Evolutionary conservation across 2,113 vertebrate species (phyloP).

Genomic region (Ailuropoda melanoleuca): DNA sequence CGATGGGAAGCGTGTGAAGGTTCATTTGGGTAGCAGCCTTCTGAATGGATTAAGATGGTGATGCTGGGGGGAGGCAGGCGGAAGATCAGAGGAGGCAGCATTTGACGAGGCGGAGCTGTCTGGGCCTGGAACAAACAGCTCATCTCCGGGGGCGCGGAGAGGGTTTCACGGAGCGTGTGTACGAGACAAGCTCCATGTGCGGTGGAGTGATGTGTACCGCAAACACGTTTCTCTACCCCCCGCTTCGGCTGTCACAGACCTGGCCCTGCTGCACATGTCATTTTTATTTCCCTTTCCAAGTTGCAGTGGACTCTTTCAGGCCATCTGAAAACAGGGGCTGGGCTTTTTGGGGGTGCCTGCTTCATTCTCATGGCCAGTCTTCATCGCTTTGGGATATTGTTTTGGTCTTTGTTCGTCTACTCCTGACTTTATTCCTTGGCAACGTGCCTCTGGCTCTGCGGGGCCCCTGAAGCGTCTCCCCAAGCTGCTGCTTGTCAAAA

Average conservation of each 20-base stretch:
- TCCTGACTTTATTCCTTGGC: conserved; percentile 47
- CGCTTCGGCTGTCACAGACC: background rate
- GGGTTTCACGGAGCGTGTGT: background rate
- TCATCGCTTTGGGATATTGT: background rate
- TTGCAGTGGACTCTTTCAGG: background rate
- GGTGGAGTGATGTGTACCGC: conserved; percentile 9
- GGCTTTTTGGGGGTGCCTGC: background rate
- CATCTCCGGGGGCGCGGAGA: conserved; percentile 37
- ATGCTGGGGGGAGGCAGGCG: conserved; percentile 50
- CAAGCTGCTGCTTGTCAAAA: conserved; percentile 42
- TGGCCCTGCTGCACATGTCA: background rate
- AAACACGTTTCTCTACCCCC: background rate
- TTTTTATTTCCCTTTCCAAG: conserved; percentile 23
- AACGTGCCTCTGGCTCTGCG: conserved; percentile 24
- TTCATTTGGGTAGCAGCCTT: background rate
- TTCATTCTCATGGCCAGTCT: background rate
- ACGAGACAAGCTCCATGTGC: conserved; percentile 41
- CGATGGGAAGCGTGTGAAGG: background rate
- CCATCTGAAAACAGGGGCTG: background rate
- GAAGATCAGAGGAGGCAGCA: conserved; percentile 19
- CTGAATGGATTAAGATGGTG: conserved; percentile 9
- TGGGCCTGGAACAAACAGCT: conserved; percentile 50
- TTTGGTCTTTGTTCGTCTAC: background rate
- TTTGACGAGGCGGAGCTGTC: conserved; percentile 58
- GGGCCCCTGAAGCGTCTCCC: background rate